phyloP scores from a whole-genome alignment of 2,888 invertebrate species.

The Cactoblastis cactorum region DNA sequence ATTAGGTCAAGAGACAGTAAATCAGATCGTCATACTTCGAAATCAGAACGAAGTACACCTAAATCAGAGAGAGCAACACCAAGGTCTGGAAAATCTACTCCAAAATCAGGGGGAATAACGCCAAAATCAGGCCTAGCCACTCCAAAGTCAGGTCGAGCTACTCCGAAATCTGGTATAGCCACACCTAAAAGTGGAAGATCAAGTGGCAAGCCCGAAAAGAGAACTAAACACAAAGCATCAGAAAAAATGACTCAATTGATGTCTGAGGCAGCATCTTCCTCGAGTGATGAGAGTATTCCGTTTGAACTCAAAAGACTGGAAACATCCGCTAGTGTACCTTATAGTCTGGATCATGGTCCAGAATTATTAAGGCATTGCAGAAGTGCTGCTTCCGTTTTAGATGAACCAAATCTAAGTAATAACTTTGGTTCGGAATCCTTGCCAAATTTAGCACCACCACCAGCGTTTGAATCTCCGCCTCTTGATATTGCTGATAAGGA shows the following conservation, averaged over 20 bases:
- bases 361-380: conserved; percentile 75
- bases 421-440: conserved; percentile 83
- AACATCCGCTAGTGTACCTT: conserved; percentile 83
- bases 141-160: conserved; percentile 64
- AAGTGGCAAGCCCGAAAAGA: conserved; percentile 69
- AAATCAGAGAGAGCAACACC: conserved; percentile 66
- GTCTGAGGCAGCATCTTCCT: conserved; percentile 80
- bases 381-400: conserved; percentile 78
- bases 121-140: conserved; percentile 68
- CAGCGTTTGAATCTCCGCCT: conserved; percentile 79
- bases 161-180: conserved; percentile 66
- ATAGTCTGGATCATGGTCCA: conserved; percentile 76
- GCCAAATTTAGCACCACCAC: conserved; percentile 84
- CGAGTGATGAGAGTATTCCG: conserved; percentile 79
- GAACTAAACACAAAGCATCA: conserved; percentile 68
- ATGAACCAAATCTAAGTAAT: conserved; percentile 75
- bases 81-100: conserved; percentile 68
- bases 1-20: conserved; percentile 72
- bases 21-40: conserved; percentile 68
- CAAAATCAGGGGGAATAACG: conserved; percentile 65
- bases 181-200: conserved; percentile 81
- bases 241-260: conserved; percentile 76
- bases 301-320: conserved; percentile 72
- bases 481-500: conserved; percentile 72
- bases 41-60: conserved; percentile 71